These are phyloP conservation scores for Pteronura brasiliensis DNA, from an alignment of 2,113 vertebrate species.

Conservation along the genomic window DNA sequence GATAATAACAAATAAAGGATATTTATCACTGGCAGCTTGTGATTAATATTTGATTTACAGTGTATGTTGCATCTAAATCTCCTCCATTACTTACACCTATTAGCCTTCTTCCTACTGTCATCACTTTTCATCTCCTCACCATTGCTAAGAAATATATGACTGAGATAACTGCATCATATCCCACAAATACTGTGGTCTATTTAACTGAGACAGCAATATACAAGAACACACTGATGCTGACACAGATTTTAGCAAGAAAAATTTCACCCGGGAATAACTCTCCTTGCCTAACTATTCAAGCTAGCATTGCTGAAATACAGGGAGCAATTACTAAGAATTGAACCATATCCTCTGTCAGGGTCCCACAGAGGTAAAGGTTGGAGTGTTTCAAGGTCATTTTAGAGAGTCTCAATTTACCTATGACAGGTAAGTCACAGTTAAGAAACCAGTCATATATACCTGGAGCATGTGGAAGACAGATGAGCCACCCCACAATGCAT, in stretches of 20 bases:
- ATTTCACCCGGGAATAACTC: constrained; percentile 32
- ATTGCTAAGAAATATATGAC: constrained; percentile 56
- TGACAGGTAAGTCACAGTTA: neutral
- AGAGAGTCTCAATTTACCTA: neutral
- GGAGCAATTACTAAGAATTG: neutral
- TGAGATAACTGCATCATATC: constrained; percentile 55
- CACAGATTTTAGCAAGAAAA: constrained; percentile 48
- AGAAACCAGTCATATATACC: neutral
- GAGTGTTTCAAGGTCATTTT: neutral
- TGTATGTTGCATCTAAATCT: constrained; percentile 57
- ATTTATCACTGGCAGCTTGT: constrained; percentile 59
- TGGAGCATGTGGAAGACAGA: neutral
- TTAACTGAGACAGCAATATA: constrained; percentile 60
- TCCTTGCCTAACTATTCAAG: neutral
- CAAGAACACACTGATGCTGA: constrained; percentile 23
- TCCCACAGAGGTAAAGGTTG: neutral
- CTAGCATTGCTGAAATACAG: neutral
- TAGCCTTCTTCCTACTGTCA: constrained; percentile 57
- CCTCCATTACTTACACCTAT: constrained; percentile 58
- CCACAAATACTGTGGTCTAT: constrained; percentile 41
- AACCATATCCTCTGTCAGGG: neutral
- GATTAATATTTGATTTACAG: constrained; percentile 75
- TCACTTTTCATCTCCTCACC: constrained; percentile 10
- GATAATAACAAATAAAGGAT: constrained; percentile 67
- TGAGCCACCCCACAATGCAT: neutral